Conservation (phyloP, 2,888 invertebrate species). For the Tetragnatha montana region DNA sequence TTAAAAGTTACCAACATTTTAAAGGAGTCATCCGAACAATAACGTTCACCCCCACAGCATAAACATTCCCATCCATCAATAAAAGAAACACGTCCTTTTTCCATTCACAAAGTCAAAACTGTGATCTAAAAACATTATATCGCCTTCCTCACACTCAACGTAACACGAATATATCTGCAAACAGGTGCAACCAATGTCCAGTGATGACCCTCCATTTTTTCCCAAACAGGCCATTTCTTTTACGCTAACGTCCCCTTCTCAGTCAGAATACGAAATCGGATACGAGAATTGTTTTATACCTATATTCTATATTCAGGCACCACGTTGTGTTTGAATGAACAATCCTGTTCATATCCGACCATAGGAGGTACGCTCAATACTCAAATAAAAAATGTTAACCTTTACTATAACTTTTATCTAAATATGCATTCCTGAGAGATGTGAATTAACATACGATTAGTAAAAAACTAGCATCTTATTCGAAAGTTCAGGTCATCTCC, state of each 20-base stretch:
- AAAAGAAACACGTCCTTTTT: background rate
- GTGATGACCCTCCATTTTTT: slow-evolving; percentile 20
- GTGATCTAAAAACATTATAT: background rate
- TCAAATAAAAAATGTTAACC: too few relatives aligned
- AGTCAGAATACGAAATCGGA: background rate
- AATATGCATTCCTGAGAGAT: too few relatives aligned
- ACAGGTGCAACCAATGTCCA: slow-evolving; percentile 38
- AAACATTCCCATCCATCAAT: background rate
- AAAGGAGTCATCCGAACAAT: too few relatives aligned
- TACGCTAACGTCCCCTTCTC: slow-evolving; percentile 26
- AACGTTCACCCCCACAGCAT: too few relatives aligned
- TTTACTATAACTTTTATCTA: too few relatives aligned
- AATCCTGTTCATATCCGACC: too few relatives aligned
- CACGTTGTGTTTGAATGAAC: too few relatives aligned
- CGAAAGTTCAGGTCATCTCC: too few relatives aligned
- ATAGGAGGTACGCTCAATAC: too few relatives aligned
- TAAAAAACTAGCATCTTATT: too few relatives aligned
- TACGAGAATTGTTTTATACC: slow-evolving; percentile 7
- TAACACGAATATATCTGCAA: background rate
- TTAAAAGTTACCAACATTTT: too few relatives aligned
- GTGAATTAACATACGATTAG: too few relatives aligned
- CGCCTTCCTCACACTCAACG: background rate
- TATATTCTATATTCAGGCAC: background rate
- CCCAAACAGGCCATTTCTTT: slow-evolving; percentile 38
- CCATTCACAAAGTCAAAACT: background rate